Percentiles rank a stretch among this genome's conserved stretches.
Conservation (phyloP, 1,140 invertebrate genomes). For the Drosophila kohkoa region DNA sequence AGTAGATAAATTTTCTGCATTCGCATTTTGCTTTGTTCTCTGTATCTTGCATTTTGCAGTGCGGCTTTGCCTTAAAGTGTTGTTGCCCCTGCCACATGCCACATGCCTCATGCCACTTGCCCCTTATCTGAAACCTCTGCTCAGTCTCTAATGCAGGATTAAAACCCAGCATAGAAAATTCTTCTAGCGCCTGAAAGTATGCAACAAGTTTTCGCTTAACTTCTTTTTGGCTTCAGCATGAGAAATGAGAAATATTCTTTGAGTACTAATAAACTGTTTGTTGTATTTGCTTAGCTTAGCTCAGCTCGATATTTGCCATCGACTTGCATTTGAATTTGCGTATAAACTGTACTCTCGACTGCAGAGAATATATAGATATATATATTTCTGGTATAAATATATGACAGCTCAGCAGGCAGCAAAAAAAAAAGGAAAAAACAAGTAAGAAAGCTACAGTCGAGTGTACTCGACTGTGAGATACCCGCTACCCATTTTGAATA, state of each 20-base stretch:
- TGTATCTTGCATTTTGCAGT: not conserved
- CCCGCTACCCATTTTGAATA: too few species aligned
- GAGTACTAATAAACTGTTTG: too few species aligned
- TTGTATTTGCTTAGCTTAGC: too few species aligned
- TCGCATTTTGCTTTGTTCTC: not conserved
- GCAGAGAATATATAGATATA: conserved; percentile 4
- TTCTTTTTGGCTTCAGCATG: too few species aligned
- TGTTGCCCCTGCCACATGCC: not conserved
- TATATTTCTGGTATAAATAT: not conserved
- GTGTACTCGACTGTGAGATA: too few species aligned
- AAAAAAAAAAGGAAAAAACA: too few species aligned
- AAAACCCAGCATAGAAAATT: not conserved
- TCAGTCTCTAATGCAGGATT: not conserved
- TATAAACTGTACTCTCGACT: conserved; percentile 26
- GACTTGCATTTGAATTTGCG: conserved; percentile 1
- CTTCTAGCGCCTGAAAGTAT: conserved; percentile 3
- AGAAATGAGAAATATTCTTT: too few species aligned
- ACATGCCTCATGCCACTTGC: too few species aligned
- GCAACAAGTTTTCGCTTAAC: conserved; percentile 17
- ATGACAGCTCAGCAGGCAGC: too few species aligned
- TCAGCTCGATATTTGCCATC: not conserved
- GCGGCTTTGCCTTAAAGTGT: not conserved
- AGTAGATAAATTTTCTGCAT: not conserved
- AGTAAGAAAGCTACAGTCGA: too few species aligned
- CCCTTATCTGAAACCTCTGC: not conserved